Percentiles rank a stretch among this genome's conserved stretches.
Conservation (phyloP, 2,797 vertebrate genomes). For the Girardinus metallicus region DNA sequence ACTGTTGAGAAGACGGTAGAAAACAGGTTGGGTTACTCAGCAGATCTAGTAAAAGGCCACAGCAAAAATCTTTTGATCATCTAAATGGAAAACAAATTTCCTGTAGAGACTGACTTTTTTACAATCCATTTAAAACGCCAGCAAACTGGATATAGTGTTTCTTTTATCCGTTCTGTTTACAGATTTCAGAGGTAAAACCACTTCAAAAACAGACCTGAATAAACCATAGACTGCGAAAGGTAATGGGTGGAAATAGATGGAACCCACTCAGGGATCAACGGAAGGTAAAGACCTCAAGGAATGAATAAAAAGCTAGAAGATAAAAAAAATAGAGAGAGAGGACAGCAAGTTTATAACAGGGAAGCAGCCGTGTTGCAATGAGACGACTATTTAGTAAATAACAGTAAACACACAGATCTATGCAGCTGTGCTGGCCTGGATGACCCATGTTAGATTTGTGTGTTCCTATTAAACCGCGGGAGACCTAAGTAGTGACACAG, state of each 20-base stretch:
- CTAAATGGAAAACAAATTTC: conserved; percentile 52
- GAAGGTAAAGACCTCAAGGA: conserved; percentile 47
- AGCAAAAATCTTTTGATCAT: conserved; percentile 36
- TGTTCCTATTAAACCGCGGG: conserved; percentile 79
- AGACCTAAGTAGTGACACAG: conserved; percentile 69
- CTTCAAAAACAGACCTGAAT: conserved; percentile 53
- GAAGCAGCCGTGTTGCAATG: conserved; percentile 73
- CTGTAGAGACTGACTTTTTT: conserved; percentile 24
- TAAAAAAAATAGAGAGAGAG: not conserved
- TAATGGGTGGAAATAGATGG: conserved; percentile 38
- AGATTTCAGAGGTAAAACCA: conserved; percentile 61
- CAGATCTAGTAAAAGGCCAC: not conserved
- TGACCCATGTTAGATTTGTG: conserved; percentile 69
- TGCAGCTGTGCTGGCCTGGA: conserved; percentile 80
- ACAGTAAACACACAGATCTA: conserved; percentile 76
- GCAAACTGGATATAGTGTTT: conserved; percentile 39
- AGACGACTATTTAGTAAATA: conserved; percentile 83
- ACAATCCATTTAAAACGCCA: conserved; percentile 33
- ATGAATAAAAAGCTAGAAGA: conserved; percentile 46
- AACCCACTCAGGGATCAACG: conserved; percentile 55
- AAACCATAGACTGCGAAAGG: conserved; percentile 43
- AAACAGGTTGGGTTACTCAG: not conserved
- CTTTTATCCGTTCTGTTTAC: conserved; percentile 58
- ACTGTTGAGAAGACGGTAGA: not conserved
- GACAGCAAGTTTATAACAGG: conserved; percentile 70